Evolutionary conservation across 1,140 invertebrate species (phyloP), one percentile per base, ranked within the genome.

Genomic region (Tetragnatha versicolor): DNA sequence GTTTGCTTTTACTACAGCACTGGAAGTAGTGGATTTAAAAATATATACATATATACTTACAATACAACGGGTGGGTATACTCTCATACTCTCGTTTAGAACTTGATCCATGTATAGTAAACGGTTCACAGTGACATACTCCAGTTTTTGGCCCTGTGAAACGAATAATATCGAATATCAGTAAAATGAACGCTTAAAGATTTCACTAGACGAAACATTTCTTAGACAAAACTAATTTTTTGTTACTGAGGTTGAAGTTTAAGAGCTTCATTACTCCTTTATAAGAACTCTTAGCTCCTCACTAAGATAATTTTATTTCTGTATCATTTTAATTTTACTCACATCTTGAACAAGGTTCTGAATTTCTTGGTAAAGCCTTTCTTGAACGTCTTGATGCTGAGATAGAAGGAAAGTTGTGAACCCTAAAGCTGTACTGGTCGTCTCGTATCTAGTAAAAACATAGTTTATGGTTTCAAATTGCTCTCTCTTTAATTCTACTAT

Each of bases 21-120:
- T 45, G n/a, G n/a, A n/a, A 45, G 12, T 14, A 10, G 1, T 3
- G 17, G 1, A 45, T 45, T n/a, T n/a, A n/a, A n/a, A n/a, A n/a
- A n/a, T n/a, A n/a, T 2, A 45, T 45, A 45, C 10, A 45, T 14
- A 45, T 10, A 45, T 31, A 79, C 76, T 79, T 53, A 79, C 76
- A 70, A 47, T n/a, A 84, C 80, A 31, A 87, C 84, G 2, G 86
- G 86, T 49, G 86, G 86, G 65, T 79, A 84, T 3, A 86, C 61
- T 25, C 86, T 81, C 27, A 87, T 53, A 12, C 83, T 72, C 77
- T 87, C 86, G 60, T 82, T 84, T 27, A 87, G 81, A 12, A 86
- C 84, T 49, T 84, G 83, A 49, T 87, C 85, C 70, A 88, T 75
- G 75, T 85, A 87, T 6, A 79, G 78, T 10, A 88, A 68, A 14